Conservation (phyloP, 35 echinoderm and acorn worm species). For the Chiridota heheva region DNA sequence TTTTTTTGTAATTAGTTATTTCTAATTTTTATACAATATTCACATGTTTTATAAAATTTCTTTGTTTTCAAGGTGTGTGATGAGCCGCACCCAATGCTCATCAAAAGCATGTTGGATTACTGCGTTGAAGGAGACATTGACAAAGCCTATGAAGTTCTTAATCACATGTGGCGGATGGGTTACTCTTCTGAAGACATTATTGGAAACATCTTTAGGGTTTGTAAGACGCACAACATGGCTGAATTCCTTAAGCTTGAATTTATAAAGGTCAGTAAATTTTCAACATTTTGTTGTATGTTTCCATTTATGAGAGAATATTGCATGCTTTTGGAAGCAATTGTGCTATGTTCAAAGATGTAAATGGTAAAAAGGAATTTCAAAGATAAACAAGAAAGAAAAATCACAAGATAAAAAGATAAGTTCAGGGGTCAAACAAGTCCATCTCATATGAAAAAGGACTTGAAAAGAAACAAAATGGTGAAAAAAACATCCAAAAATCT, state of each 20-base stretch:
- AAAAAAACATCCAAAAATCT: too few species aligned
- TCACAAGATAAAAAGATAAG: too few species aligned
- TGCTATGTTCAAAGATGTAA: background rate
- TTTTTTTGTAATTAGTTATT: background rate
- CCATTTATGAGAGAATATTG: background rate
- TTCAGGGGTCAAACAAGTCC: too few species aligned
- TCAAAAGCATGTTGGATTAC: conserved; percentile 83
- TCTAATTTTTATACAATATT: background rate
- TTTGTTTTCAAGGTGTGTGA: conserved; percentile 90
- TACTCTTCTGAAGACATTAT: conserved; percentile 92
- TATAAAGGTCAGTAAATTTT: conserved; percentile 74
- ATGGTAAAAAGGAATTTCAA: background rate
- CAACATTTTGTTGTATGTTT: too few species aligned
- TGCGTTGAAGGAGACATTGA: conserved; percentile 90
- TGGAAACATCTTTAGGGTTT: conserved; percentile 80
- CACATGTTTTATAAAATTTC: background rate
- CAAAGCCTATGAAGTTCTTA: conserved; percentile 85
- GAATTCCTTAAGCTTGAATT: conserved; percentile 97
- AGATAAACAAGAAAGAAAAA: background rate
- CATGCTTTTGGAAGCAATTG: background rate
- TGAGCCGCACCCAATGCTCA: conserved; percentile 89
- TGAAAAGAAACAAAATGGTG: too few species aligned
- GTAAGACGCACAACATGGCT: conserved; percentile 88
- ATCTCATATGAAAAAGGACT: too few species aligned
- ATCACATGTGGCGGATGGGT: conserved; percentile 93